Percentiles rank a stretch among this genome's conserved stretches.
Conservation (phyloP, 1,140 invertebrate species). For the Triops cancriformis region DNA sequence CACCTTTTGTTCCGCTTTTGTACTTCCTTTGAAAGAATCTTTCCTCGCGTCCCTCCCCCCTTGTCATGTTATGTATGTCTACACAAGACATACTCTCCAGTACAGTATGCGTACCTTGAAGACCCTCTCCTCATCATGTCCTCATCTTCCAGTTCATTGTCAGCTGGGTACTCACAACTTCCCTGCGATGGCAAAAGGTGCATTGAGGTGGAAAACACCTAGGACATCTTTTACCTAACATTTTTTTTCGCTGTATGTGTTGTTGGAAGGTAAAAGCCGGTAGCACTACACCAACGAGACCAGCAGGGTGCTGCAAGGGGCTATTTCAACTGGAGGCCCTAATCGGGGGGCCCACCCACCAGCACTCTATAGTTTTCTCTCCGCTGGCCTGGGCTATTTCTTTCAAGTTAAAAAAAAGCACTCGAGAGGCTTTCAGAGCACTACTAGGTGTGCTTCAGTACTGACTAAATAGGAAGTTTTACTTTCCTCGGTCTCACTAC, state of each 20-base stretch:
- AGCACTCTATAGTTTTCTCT: background rate
- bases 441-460: background rate
- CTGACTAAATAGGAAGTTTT: background rate
- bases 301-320: background rate
- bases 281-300: background rate
- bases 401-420: background rate
- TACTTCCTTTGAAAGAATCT: background rate
- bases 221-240: background rate
- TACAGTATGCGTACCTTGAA: no score
- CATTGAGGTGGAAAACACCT: background rate
- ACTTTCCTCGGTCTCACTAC: background rate
- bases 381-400: background rate
- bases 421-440: background rate
- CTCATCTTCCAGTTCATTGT: slow-evolving; percentile 8
- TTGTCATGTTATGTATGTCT: background rate
- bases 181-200: background rate
- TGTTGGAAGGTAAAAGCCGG: background rate
- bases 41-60: background rate
- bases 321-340: background rate
- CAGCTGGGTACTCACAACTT: background rate
- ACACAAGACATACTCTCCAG: no score
- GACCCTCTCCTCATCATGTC: slow-evolving; percentile 9
- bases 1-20: background rate
- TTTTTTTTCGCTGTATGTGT: background rate
- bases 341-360: slow-evolving; percentile 3